phyloP scores from a whole-genome alignment of 2,113 vertebrate genomes.

The Podilymbus podiceps region DNA sequence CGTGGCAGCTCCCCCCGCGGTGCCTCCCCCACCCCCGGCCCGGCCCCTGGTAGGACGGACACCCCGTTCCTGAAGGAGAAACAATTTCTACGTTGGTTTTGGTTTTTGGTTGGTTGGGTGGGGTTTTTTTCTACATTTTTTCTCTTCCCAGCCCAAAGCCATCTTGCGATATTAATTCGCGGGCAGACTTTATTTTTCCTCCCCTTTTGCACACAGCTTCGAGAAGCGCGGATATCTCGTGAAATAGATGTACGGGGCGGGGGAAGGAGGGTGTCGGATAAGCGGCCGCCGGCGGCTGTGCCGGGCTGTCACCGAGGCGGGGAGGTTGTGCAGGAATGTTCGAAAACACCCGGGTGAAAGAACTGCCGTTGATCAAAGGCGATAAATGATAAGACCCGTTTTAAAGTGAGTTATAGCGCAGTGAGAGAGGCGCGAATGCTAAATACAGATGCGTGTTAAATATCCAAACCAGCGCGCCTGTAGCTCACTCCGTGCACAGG shows the following conservation, averaged over 20 bases:
- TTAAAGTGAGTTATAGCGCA: accelerated
- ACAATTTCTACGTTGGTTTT: too few species aligned
- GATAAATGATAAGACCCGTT: background rate
- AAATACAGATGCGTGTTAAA: background rate
- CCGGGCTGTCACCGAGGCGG: too few species aligned
- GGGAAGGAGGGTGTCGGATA: background rate
- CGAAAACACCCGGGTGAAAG: background rate
- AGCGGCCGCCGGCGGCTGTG: background rate
- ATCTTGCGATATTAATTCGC: background rate
- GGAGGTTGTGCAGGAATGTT: background rate
- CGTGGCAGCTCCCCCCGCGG: too few species aligned
- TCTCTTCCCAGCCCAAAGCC: background rate
- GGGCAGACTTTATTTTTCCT: too few species aligned
- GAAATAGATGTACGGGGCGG: background rate
- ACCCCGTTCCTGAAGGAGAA: background rate
- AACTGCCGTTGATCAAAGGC: background rate
- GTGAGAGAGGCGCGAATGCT: background rate
- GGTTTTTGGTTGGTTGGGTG: too few species aligned
- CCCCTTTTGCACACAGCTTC: background rate
- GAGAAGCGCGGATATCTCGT: background rate
- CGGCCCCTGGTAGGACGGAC: too few species aligned
- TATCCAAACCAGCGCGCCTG: accelerated
- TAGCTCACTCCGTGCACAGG: accelerated
- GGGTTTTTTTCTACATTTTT: too few species aligned
- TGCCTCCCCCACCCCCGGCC: too few species aligned